These are phyloP conservation scores for Platynereis dumerilii DNA, from an alignment of 2,888 invertebrate genomes.

Conservation along the genomic window DNA sequence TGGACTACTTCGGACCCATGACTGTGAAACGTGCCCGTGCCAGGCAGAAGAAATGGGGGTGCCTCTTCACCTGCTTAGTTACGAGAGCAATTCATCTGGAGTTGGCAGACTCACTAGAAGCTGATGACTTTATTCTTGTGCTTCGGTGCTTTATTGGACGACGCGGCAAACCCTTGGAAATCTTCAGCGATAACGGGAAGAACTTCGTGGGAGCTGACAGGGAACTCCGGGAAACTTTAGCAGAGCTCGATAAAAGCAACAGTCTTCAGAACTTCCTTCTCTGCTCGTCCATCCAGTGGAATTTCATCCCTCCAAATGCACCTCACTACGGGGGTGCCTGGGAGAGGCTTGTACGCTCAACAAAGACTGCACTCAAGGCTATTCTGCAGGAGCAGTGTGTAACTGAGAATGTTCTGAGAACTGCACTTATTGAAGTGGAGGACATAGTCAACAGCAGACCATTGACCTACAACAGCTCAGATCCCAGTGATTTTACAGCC, in stretches of 20 bases:
- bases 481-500: slow-evolving; percentile 20
- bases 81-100: slow-evolving; percentile 21
- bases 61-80: slow-evolving; percentile 22
- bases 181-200: slow-evolving; percentile 36
- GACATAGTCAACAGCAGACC: slow-evolving; percentile 27
- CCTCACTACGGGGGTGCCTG: slow-evolving; percentile 58
- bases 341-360: slow-evolving; percentile 54
- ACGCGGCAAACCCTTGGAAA: slow-evolving; percentile 22
- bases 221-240: slow-evolving; percentile 25
- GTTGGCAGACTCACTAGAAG: slow-evolving; percentile 12
- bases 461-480: slow-evolving; percentile 24
- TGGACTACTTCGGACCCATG: too few species aligned
- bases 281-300: slow-evolving; percentile 44
- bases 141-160: too few species aligned
- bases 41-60: slow-evolving; percentile 12
- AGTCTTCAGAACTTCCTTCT: slow-evolving; percentile 23
- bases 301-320: slow-evolving; percentile 53
- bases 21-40: too few species aligned
- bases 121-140: slow-evolving; percentile 9
- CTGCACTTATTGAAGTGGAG: slow-evolving; percentile 22
- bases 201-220: slow-evolving; percentile 36
- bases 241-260: slow-evolving; percentile 22
- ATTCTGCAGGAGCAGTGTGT: slow-evolving; percentile 3
- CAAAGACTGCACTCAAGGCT: slow-evolving; percentile 49
- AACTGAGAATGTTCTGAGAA: slow-evolving; percentile 7